These are phyloP conservation scores for Notocelia uddmanniana DNA, from an alignment of 2,888 invertebrate genomes.

Conservation along the genomic window DNA sequence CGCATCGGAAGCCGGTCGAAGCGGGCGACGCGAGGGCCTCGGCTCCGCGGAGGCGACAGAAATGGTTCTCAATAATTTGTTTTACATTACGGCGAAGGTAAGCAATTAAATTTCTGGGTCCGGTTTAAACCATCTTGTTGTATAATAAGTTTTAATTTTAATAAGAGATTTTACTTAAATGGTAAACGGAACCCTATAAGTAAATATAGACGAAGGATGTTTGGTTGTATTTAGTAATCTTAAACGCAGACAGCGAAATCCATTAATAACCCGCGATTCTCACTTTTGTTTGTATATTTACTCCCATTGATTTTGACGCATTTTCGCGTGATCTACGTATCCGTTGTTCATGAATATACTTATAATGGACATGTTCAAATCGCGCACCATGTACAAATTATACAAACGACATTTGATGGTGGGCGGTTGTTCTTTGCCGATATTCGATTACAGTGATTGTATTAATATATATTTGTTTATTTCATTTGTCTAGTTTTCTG, in stretches of 20 bases:
- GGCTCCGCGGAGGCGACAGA: slow-evolving; percentile 99
- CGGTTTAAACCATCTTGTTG: slow-evolving; percentile 4
- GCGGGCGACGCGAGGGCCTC: slow-evolving; percentile 95
- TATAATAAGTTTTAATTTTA: not conserved
- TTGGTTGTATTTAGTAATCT: not conserved
- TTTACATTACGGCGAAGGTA: slow-evolving; percentile 98
- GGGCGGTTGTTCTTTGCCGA: too few species aligned
- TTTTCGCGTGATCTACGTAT: not conserved
- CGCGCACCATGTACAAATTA: not conserved
- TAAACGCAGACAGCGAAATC: slow-evolving; percentile 27
- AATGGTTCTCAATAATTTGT: slow-evolving; percentile 99
- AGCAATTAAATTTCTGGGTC: slow-evolving; percentile 38
- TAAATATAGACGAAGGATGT: slow-evolving; percentile 6
- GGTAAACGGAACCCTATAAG: slow-evolving; percentile 17
- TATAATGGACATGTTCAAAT: not conserved
- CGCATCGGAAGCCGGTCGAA: slow-evolving; percentile 87
- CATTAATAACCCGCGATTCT: slow-evolving; percentile 38
- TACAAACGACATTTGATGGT: too few species aligned
- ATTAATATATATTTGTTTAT: slow-evolving; percentile 54
- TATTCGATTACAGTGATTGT: not conserved
- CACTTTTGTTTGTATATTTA: slow-evolving; percentile 31
- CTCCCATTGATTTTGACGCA: not conserved
- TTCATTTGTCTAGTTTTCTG: slow-evolving; percentile 90
- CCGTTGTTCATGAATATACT: not conserved
- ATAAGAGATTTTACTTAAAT: slow-evolving; percentile 14